Base-by-base conservation (phyloP, 2,797 vertebrate genomes). In the Gila robusta region DNA sequence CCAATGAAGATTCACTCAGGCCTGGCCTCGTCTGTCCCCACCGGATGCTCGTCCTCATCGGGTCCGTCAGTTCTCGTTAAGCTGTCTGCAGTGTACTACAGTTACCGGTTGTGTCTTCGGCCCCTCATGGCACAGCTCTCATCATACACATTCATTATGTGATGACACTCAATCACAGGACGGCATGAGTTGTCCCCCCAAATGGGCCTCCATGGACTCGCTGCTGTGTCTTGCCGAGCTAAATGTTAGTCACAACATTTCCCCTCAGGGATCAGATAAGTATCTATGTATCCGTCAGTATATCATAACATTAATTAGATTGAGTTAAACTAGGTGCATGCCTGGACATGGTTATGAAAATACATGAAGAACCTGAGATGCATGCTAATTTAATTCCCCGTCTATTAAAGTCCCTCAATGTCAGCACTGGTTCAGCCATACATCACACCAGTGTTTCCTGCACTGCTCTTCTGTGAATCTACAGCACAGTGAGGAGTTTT, bases 51-150 rank as follows among this genome's bases (percentile, higher is more conserved):
- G 44, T 83, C 90, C 90, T 91, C 88, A 87, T 90, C 91, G 89
- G 91, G 90, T 90, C 93, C 92, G 94, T 94, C 93, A 94, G 93
- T 93, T 91, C 93, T 94, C 91, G 93, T 95, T 95, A 94, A 91
- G 90, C 90, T 93, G 93, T 95, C 93, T 92, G 88, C 90, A 88
- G 84, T 80, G 87, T 89, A 90, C 92, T 94, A 89, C 41, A 52
- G 91, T 95, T 95, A 93, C 95, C 93, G 91, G 92, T 87, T 91
- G 91, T 91, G 88, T 80, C 78, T 82, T 69, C 14, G 85, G 88
- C 88, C 89, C 79, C 56, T 39, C 14, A 26, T 80, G 47, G 56
- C 54, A 47, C 8, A 37, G 54, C 70, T 66, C 88, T 87, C n/a
- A 82, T 84, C 82, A 81, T 69, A 70, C 78, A 73, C 39, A 54